Conservation (phyloP, 2,888 invertebrate genomes). For the Barypeithes pellucidus region DNA sequence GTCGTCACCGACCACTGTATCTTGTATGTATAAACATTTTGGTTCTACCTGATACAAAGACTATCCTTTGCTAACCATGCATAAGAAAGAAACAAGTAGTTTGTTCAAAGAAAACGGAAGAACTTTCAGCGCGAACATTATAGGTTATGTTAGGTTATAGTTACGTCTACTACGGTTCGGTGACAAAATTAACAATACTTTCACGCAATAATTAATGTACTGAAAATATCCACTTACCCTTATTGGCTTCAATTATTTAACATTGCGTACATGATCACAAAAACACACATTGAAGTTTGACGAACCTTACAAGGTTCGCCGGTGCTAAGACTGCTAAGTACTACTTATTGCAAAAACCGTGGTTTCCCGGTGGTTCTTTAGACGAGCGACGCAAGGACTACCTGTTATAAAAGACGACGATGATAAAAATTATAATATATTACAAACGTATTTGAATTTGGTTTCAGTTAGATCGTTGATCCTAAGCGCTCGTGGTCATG, state of each 20-base stretch:
- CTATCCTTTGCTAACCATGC: not conserved
- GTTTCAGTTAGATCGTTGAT: not conserved
- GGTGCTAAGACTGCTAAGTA: not conserved
- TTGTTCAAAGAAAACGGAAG: no score
- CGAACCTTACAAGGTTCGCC: not conserved
- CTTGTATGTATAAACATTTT: no score
- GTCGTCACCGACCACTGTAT: no score
- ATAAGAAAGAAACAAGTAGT: not conserved
- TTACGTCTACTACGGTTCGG: no score
- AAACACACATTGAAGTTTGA: not conserved
- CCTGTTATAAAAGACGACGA: not conserved
- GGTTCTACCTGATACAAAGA: not conserved
- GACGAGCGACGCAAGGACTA: not conserved
- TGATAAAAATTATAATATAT: not conserved
- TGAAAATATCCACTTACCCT: not conserved
- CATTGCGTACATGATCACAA: not conserved
- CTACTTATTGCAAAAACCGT: conserved; percentile 12
- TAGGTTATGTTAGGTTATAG: no score
- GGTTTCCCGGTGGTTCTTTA: conserved; percentile 15
- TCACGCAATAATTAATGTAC: no score
- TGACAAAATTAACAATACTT: no score
- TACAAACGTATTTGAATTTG: not conserved
- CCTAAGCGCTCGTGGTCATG: not conserved
- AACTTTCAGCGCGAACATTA: no score
- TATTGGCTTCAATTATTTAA: not conserved